A percentile compares a stretch with the other conserved stretches of the same genome.
phyloP scores from a whole-genome alignment of 2,888 invertebrate genomes.

The Taenaris catops region DNA sequence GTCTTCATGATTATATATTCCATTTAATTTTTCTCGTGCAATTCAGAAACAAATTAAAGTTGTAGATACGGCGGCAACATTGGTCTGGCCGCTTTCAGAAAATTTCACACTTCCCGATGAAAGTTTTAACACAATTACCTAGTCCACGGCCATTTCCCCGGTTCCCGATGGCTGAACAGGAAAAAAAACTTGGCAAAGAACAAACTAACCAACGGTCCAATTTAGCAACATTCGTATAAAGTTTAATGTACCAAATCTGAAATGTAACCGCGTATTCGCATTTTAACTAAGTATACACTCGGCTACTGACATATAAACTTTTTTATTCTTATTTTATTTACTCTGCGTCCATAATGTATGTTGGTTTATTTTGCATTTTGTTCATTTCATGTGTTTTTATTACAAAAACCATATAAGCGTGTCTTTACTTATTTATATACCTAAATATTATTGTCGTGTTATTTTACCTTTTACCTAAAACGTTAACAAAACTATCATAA shows the following conservation, averaged over 20 bases:
- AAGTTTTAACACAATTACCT: conserved; percentile 78
- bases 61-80: conserved; percentile 51
- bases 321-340: conserved; percentile 24
- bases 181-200: conserved; percentile 72
- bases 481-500: too few species aligned
- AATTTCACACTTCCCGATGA: conserved; percentile 74
- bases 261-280: conserved; percentile 56
- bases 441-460: too few species aligned
- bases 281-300: conserved; percentile 45
- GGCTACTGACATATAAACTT: conserved; percentile 24
- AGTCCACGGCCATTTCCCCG: conserved; percentile 62
- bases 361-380: conserved; percentile 20
- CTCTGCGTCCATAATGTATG: conserved; percentile 21
- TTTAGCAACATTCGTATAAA: conserved; percentile 72
- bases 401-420: too few species aligned
- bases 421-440: too few species aligned
- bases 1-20: conserved; percentile 29
- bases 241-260: conserved; percentile 75
- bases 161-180: conserved; percentile 63
- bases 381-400: conserved; percentile 17
- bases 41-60: conserved; percentile 66
- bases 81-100: conserved; percentile 53
- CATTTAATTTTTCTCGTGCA: conserved; percentile 28
- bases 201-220: conserved; percentile 74
- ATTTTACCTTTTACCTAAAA: too few species aligned